Percentiles rank a stretch among this genome's conserved stretches.
Evolutionary conservation across 2,888 invertebrate genomes (phyloP).

Genomic region (Chesias legatella): DNA sequence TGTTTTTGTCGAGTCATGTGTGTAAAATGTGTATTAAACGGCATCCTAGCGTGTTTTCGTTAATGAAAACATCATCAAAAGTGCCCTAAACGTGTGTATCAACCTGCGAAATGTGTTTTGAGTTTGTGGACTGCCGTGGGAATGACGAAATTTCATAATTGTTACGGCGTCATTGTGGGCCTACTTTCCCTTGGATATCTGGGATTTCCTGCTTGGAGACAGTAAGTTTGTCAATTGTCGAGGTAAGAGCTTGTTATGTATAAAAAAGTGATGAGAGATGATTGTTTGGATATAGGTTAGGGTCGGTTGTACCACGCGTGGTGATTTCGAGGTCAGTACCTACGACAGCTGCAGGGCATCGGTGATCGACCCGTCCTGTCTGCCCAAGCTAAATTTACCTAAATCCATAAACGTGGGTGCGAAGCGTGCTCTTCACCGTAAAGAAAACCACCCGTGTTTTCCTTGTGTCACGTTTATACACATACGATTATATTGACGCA

Average conservation of each 20-base stretch:
- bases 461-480: slow-evolving; percentile 24
- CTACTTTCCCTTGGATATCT: slow-evolving; percentile 68
- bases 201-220: slow-evolving; percentile 66
- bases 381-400: slow-evolving; percentile 60
- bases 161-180: slow-evolving; percentile 55
- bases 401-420: slow-evolving; percentile 30
- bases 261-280: slow-evolving; percentile 51
- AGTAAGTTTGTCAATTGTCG: slow-evolving; percentile 45
- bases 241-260: slow-evolving; percentile 43
- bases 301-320: slow-evolving; percentile 56
- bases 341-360: slow-evolving; percentile 63
- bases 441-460: slow-evolving; percentile 30
- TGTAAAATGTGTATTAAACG: slow-evolving; percentile 60
- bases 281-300: slow-evolving; percentile 34
- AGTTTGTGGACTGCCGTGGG: slow-evolving; percentile 46
- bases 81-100: slow-evolving; percentile 30
- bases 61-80: slow-evolving; percentile 45
- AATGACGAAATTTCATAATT: slow-evolving; percentile 64
- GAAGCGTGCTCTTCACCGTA: slow-evolving; percentile 32
- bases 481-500: slow-evolving; percentile 11
- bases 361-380: slow-evolving; percentile 70
- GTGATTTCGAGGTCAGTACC: slow-evolving; percentile 74
- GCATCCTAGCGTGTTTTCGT: slow-evolving; percentile 51
- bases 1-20: slow-evolving; percentile 81
- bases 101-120: slow-evolving; percentile 49